A percentile compares a stretch with the other conserved stretches of the same genome.
Evolutionary conservation across 1,140 invertebrate genomes (phyloP).

Genomic region (Cepaea nemoralis): DNA sequence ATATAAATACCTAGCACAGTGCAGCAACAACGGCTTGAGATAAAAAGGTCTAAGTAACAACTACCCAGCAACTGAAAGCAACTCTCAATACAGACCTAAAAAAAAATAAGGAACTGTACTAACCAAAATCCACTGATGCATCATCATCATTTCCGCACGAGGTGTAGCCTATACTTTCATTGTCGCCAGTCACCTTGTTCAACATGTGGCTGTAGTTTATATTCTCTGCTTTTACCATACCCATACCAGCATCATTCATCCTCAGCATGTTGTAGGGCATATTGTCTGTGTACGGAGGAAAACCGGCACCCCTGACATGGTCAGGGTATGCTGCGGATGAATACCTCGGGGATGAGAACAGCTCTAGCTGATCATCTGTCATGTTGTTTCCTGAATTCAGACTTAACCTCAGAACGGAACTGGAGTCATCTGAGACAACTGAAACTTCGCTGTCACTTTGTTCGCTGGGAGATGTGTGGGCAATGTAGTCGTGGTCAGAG

Average conservation of each 20-base stretch:
- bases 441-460: conserved; percentile 39
- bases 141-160: conserved; percentile 33
- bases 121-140: conserved; percentile 38
- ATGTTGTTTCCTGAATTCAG: conserved; percentile 24
- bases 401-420: neutral
- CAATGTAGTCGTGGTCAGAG: conserved; percentile 39
- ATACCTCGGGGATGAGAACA: neutral
- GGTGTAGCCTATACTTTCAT: neutral
- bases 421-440: conserved; percentile 33
- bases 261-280: neutral
- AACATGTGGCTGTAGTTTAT: neutral
- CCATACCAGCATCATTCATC: neutral
- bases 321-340: neutral
- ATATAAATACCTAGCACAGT: too few species aligned
- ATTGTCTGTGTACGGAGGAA: conserved; percentile 4
- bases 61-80: too few species aligned
- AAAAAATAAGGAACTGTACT: neutral
- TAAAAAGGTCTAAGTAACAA: too few species aligned
- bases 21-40: too few species aligned
- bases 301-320: neutral
- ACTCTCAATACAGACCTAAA: too few species aligned
- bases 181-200: conserved; percentile 12
- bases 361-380: conserved; percentile 40
- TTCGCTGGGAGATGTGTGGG: conserved; percentile 36
- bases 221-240: neutral